Conservation (phyloP, 1,140 invertebrate genomes). For the Helicoverpa armigera region DNA sequence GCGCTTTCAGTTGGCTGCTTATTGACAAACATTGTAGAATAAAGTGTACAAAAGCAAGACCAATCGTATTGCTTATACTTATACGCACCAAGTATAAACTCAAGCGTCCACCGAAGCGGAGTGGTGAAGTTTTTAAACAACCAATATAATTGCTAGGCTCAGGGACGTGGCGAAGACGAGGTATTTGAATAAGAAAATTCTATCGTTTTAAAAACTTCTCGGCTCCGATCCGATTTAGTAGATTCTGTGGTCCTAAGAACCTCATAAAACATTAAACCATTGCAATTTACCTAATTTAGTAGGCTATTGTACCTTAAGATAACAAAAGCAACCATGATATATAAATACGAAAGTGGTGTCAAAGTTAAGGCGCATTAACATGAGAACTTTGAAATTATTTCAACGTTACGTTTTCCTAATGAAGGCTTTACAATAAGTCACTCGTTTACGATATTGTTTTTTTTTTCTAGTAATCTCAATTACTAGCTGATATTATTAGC, state of each 20-base stretch:
- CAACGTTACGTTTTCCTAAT: slow-evolving; percentile 40
- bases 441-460: slow-evolving; percentile 47
- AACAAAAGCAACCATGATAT: too few species aligned
- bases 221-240: neutral
- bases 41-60: too few species aligned
- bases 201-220: neutral
- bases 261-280: neutral
- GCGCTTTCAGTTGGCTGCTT: too few species aligned
- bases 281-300: neutral
- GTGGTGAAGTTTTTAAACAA: too few species aligned
- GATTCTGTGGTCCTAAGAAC: too few species aligned
- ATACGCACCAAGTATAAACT: too few species aligned
- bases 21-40: too few species aligned
- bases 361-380: slow-evolving; percentile 5
- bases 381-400: slow-evolving; percentile 35
- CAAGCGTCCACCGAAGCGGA: too few species aligned
- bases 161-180: too few species aligned
- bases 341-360: slow-evolving; percentile 21
- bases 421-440: slow-evolving; percentile 48
- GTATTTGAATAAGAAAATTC: too few species aligned
- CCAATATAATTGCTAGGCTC: neutral
- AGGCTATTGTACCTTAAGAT: neutral
- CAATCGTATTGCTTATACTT: too few species aligned
- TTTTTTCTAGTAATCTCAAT: slow-evolving; percentile 28
- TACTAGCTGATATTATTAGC: slow-evolving; percentile 16